A percentile compares a stretch with the other conserved stretches of the same genome.
phyloP scores from a whole-genome alignment of 2,888 invertebrate genomes.

The Cheilosia vulpina region DNA sequence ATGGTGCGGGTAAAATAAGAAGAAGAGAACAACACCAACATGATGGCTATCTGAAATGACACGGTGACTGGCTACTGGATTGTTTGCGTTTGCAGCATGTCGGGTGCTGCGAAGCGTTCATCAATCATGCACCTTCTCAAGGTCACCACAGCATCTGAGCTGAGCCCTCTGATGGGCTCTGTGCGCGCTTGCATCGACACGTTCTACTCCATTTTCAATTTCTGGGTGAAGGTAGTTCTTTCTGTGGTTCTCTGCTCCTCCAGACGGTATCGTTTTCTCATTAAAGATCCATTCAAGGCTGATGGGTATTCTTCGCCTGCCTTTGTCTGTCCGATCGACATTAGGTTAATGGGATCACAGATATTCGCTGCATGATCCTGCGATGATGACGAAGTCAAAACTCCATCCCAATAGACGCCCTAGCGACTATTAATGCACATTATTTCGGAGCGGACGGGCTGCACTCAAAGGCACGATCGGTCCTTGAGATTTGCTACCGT shows the following conservation, averaged over 20 bases:
- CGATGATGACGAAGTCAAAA: conserved; percentile 49
- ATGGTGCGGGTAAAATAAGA: conserved; percentile 1
- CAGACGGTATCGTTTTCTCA: conserved; percentile 54
- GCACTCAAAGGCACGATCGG: conserved; percentile 16
- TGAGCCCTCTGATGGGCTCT: background rate
- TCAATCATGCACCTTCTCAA: conserved; percentile 69
- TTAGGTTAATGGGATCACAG: conserved; percentile 73
- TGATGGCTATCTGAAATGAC: conserved; percentile 66
- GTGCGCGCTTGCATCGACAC: conserved; percentile 15
- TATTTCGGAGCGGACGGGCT: background rate
- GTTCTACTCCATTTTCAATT: conserved; percentile 53
- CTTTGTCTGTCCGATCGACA: conserved; percentile 69
- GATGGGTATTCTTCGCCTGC: conserved; percentile 23
- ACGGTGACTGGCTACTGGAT: conserved; percentile 60
- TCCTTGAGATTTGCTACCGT: conserved; percentile 37
- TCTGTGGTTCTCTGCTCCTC: conserved; percentile 30
- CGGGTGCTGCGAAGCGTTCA: conserved; percentile 41
- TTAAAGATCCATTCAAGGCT: conserved; percentile 28
- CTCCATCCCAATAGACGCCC: conserved; percentile 30
- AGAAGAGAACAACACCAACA: conserved; percentile 11
- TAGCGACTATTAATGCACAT: conserved; percentile 37
- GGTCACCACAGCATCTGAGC: conserved; percentile 39
- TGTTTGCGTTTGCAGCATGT: conserved; percentile 55
- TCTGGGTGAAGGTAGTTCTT: conserved; percentile 71
- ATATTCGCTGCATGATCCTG: conserved; percentile 37